These are phyloP conservation scores for Harpegnathos saltator DNA, from an alignment of 1,140 invertebrate species.

Conservation along the genomic window DNA sequence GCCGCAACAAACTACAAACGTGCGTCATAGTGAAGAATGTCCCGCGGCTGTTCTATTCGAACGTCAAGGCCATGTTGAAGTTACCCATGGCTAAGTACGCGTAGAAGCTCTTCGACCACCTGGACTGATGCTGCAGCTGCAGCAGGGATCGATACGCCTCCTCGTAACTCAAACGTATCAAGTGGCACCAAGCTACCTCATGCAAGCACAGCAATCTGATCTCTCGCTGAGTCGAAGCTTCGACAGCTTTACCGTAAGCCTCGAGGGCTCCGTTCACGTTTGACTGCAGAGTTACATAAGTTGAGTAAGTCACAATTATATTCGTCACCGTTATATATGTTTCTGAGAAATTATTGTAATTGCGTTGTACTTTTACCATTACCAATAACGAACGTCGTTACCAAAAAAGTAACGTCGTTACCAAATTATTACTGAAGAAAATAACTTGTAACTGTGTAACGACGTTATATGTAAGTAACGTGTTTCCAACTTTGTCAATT, in stretches of 20 bases:
- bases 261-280: constrained; percentile 88
- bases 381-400: no score
- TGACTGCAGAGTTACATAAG: constrained; percentile 83
- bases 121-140: constrained; percentile 88
- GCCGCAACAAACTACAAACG: constrained; percentile 86
- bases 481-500: no score
- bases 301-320: no score
- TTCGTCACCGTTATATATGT: no score
- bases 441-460: no score
- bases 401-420: neutral
- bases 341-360: no score
- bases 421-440: no score
- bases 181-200: constrained; percentile 91
- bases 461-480: no score
- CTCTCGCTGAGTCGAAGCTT: constrained; percentile 89
- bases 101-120: constrained; percentile 91
- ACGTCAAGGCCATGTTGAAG: neutral
- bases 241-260: constrained; percentile 88
- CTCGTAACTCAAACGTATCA: constrained; percentile 89
- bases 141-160: constrained; percentile 87
- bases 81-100: constrained; percentile 89
- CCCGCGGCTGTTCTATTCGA: neutral
- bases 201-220: constrained; percentile 90
- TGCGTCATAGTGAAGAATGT: neutral
- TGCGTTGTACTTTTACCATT: no score